Evolutionary conservation across 2,113 vertebrate genomes (phyloP).

Genomic region (Carassius gibelio): DNA sequence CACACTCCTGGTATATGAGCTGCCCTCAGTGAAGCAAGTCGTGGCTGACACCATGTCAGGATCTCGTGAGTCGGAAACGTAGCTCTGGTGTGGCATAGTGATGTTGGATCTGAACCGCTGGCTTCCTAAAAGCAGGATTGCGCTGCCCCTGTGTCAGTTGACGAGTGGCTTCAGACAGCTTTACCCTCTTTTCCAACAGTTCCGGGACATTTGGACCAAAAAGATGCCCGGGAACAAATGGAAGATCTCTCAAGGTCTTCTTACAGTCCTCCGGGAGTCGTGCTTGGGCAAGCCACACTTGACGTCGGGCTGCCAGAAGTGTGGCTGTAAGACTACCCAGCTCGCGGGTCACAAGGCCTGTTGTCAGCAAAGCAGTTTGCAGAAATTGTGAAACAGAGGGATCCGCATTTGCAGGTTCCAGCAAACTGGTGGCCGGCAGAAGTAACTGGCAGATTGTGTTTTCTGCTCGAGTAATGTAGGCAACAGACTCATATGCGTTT

Average conservation of each 20-base stretch:
- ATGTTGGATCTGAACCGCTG: not conserved
- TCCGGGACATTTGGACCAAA: not conserved
- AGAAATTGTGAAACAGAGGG: not conserved
- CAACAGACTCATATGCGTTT: not conserved
- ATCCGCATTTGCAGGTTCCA: not conserved
- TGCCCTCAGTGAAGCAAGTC: no score
- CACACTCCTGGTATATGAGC: no score
- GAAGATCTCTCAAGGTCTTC: not conserved
- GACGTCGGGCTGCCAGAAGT: not conserved
- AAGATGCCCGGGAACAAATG: not conserved
- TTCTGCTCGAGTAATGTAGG: not conserved
- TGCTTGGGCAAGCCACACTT: not conserved
- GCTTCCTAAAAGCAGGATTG: not conserved
- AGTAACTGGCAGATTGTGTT: not conserved
- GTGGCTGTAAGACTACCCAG: not conserved
- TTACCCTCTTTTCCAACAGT: not conserved
- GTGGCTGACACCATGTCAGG: no score
- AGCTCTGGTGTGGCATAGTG: not conserved
- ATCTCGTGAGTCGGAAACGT: not conserved
- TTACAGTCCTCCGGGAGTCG: not conserved
- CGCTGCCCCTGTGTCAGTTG: not conserved
- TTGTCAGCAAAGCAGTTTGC: not conserved
- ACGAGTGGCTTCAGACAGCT: not conserved
- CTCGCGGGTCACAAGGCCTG: not conserved
- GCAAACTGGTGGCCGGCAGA: not conserved